Percentiles rank a stretch among this genome's conserved stretches.
Conservation (phyloP, 2,888 invertebrate species). For the Cacoxenus indagator region DNA sequence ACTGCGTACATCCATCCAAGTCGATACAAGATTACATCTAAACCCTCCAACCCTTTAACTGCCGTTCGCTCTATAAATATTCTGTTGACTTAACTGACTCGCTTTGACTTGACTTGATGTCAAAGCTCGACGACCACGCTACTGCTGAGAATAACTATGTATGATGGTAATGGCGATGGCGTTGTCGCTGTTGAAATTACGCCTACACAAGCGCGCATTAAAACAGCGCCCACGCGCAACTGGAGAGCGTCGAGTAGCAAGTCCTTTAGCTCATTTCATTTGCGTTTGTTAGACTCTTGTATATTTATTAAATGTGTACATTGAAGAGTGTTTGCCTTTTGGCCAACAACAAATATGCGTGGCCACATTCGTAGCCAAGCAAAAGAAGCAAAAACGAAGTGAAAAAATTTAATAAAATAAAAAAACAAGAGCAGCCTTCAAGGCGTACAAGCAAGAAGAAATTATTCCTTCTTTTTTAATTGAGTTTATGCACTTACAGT, state of each 20-base stretch:
- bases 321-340: background rate
- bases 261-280: background rate
- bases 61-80: background rate
- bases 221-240: background rate
- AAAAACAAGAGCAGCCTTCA: background rate
- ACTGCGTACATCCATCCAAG: no score
- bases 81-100: background rate
- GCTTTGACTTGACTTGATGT: background rate
- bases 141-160: background rate
- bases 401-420: background rate
- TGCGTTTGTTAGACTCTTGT: background rate
- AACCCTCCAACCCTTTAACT: background rate
- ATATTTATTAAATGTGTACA: background rate
- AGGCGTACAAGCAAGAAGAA: background rate
- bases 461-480: conserved; percentile 3
- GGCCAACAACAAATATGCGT: background rate
- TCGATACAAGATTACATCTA: no score
- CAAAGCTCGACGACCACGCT: background rate
- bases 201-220: conserved; percentile 4
- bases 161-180: background rate
- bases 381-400: background rate
- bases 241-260: background rate
- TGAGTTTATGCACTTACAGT: background rate
- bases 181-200: background rate
- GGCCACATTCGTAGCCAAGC: background rate